A percentile compares a stretch with the other conserved stretches of the same genome.
phyloP scores from a whole-genome alignment of 1,140 invertebrate genomes.

The Leptonema lineaticorne region DNA sequence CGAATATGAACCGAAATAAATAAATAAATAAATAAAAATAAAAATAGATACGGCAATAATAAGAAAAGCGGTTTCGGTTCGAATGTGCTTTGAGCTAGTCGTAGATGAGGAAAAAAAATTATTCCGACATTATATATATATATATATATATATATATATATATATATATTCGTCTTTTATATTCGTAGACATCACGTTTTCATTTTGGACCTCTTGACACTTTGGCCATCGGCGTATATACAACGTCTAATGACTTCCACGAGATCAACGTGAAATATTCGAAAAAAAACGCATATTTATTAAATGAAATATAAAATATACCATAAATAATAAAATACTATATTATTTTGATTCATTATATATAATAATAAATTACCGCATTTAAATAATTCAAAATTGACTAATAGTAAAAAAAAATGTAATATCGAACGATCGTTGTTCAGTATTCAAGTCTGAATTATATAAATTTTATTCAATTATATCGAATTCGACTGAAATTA shows the following conservation, averaged over 20 bases:
- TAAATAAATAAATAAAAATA: background rate
- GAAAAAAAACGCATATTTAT: too few species aligned
- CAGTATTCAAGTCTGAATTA: too few species aligned
- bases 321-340: background rate
- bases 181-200: constrained; percentile 6
- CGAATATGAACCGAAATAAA: background rate
- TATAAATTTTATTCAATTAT: too few species aligned
- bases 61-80: constrained; percentile 4
- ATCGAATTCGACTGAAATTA: too few species aligned
- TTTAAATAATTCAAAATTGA: too few species aligned
- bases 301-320: too few species aligned
- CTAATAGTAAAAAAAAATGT: too few species aligned
- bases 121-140: too few species aligned
- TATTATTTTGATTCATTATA: background rate
- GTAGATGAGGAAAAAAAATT: background rate
- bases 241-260: background rate
- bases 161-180: too few species aligned
- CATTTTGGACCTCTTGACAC: constrained; percentile 19
- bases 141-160: too few species aligned
- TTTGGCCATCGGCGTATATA: background rate
- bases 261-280: background rate
- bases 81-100: background rate
- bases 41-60: background rate
- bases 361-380: background rate
- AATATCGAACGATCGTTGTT: too few species aligned